Evolutionary conservation across 1,140 invertebrate genomes (phyloP).

Genomic region (Formica exsecta): DNA sequence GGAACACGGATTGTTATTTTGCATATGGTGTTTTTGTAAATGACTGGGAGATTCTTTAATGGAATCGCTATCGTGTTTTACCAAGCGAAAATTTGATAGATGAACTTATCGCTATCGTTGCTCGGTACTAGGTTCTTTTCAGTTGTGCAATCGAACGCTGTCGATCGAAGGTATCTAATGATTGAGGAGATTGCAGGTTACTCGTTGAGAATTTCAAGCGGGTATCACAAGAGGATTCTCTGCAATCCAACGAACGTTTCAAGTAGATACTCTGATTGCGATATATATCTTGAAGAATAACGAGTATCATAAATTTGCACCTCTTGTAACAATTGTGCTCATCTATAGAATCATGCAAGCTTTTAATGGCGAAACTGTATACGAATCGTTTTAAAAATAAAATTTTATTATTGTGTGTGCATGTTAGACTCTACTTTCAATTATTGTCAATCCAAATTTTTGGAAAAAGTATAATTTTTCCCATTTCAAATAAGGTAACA

Average conservation of each 20-base stretch:
- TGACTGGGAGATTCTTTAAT: conserved; percentile 11
- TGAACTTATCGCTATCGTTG: conserved; percentile 36
- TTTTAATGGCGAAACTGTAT: not conserved
- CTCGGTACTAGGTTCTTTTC: conserved; percentile 31
- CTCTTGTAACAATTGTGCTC: conserved; percentile 14
- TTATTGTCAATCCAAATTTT: not conserved
- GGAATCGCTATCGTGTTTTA: not conserved
- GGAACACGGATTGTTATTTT: conserved; percentile 21
- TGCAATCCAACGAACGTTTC: conserved; percentile 36
- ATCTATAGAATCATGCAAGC: not conserved
- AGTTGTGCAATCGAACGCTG: conserved; percentile 40
- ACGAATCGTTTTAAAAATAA: not conserved
- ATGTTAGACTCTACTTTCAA: not conserved
- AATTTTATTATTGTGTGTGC: not conserved
- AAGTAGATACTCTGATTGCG: conserved; percentile 55
- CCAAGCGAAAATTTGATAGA: conserved; percentile 27
- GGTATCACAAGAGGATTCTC: conserved; percentile 32
- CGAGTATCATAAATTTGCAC: conserved; percentile 53
- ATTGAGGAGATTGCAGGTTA: conserved; percentile 58
- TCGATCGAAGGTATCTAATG: conserved; percentile 44
- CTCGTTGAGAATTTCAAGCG: conserved; percentile 58
- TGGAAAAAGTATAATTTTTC: conserved; percentile 19
- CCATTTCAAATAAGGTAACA: conserved; percentile 19
- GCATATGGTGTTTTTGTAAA: conserved; percentile 8
- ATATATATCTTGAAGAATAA: conserved; percentile 44